Conservation (phyloP, 2,113 vertebrate genomes). For the Corythoichthys haematopterus region DNA sequence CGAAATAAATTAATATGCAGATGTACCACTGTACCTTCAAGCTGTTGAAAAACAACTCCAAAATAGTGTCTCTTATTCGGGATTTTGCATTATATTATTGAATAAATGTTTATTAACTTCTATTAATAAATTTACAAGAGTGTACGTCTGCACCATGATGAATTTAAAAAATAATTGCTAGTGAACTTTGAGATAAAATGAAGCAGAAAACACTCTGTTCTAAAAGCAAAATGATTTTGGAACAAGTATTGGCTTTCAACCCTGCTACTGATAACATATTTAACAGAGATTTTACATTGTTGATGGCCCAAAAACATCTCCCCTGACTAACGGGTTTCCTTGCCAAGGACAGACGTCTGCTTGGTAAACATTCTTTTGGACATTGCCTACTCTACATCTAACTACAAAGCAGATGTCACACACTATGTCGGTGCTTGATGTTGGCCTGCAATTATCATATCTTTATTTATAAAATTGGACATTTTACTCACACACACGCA, state of each 20-base stretch:
- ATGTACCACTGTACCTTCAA: no score
- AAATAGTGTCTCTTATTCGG: background rate
- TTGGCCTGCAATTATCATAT: conserved; percentile 62
- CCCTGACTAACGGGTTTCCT: conserved; percentile 61
- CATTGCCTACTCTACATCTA: conserved; percentile 39
- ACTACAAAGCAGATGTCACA: conserved; percentile 70
- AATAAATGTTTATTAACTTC: background rate
- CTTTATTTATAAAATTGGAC: conserved; percentile 56
- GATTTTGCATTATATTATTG: background rate
- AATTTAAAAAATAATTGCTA: conserved; percentile 34
- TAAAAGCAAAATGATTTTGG: conserved; percentile 53
- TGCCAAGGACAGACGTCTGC: conserved; percentile 69
- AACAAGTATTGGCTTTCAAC: conserved; percentile 43
- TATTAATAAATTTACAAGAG: background rate
- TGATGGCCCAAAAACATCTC: conserved; percentile 65
- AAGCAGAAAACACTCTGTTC: conserved; percentile 36
- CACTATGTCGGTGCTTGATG: conserved; percentile 59
- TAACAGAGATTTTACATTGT: conserved; percentile 64
- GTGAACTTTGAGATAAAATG: conserved; percentile 27
- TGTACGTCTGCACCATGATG: background rate
- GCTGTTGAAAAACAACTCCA: no score
- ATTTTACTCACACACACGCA: conserved; percentile 31
- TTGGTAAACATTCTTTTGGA: conserved; percentile 66
- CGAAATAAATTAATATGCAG: no score
- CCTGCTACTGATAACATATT: conserved; percentile 57